Conservation (phyloP, 2,797 vertebrate species). For the Cirrhinus mrigala region DNA sequence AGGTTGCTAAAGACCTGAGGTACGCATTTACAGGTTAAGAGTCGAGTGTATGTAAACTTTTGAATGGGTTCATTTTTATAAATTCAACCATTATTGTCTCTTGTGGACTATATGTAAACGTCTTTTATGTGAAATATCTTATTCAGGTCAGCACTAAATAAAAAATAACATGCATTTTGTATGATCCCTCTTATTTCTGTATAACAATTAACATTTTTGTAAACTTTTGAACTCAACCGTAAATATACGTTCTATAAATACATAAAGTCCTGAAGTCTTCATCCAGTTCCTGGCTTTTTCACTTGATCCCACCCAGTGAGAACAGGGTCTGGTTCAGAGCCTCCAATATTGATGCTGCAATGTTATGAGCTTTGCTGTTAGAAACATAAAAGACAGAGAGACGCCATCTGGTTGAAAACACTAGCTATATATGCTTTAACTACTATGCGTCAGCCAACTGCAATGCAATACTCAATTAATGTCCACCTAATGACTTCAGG, state of each 20-base stretch:
- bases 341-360: not conserved
- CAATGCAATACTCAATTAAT: constrained; percentile 14
- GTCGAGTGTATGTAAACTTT: too few relatives aligned
- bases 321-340: not conserved
- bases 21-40: too few relatives aligned
- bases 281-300: not conserved
- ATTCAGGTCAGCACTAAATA: too few relatives aligned
- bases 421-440: not conserved
- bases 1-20: too few relatives aligned
- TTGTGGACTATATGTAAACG: too few relatives aligned
- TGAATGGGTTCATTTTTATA: too few relatives aligned
- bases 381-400: not conserved
- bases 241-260: not conserved
- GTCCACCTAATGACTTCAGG: not conserved
- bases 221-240: too few relatives aligned
- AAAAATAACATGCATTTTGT: too few relatives aligned
- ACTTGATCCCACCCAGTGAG: not conserved
- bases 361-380: not conserved
- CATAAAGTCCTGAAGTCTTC: not conserved
- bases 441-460: not conserved
- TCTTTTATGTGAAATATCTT: too few relatives aligned
- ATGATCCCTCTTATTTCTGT: too few relatives aligned
- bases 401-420: not conserved
- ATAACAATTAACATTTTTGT: too few relatives aligned
- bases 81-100: too few relatives aligned